These are phyloP conservation scores for Lasiurus cinereus DNA, from an alignment of 2,113 vertebrate genomes.

Conservation along the genomic window DNA sequence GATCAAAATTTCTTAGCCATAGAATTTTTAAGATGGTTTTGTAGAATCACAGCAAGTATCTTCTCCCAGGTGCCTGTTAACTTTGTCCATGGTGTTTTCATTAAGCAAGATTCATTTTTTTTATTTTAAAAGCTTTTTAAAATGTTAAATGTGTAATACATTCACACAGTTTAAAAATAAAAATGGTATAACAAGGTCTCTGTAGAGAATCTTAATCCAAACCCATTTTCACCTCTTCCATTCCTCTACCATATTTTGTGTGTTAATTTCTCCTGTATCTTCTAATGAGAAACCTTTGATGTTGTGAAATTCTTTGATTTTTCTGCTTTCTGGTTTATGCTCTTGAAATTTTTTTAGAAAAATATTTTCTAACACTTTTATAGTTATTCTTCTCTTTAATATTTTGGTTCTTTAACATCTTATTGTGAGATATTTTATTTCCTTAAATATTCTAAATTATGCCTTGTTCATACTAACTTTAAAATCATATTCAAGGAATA, in stretches of 20 bases:
- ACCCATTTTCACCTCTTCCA: neutral
- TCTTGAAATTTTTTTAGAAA: neutral
- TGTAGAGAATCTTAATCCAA: neutral
- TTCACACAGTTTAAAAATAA: slow-evolving; percentile 24
- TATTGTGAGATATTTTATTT: neutral
- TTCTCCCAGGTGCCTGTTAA: neutral
- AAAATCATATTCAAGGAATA: neutral
- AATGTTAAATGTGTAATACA: neutral
- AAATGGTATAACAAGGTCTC: neutral
- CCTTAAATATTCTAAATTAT: neutral
- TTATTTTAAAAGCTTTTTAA: neutral
- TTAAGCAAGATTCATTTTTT: neutral
- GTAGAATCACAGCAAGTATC: neutral
- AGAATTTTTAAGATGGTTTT: neutral
- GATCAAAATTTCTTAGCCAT: neutral
- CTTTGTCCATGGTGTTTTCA: neutral
- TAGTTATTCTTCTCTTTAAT: neutral
- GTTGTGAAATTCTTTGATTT: neutral
- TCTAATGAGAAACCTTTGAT: neutral
- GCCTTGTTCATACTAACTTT: neutral
- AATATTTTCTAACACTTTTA: neutral
- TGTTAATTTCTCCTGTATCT: neutral
- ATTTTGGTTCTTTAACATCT: neutral
- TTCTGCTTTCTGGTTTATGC: neutral
- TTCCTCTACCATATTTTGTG: neutral